These are phyloP conservation scores for Ethmia dodecea DNA, from an alignment of 2,888 invertebrate species.

Conservation along the genomic window DNA sequence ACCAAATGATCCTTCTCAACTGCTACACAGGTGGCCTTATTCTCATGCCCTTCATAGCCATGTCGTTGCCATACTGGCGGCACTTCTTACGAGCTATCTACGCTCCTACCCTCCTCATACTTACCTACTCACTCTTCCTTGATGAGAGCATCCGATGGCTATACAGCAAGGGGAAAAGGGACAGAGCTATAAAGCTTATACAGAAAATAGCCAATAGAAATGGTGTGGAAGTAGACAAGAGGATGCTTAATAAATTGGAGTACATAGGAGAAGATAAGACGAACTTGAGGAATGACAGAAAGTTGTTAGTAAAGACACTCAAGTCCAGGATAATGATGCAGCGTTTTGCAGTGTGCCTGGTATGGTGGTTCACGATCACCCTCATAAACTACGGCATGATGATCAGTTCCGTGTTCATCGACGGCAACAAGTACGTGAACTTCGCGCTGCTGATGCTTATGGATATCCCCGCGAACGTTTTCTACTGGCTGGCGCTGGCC, in stretches of 20 bases:
- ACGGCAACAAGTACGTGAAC: slow-evolving; percentile 65
- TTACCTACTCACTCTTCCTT: slow-evolving; percentile 55
- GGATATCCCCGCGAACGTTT: slow-evolving; percentile 64
- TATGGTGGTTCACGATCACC: slow-evolving; percentile 70
- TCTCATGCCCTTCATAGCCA: slow-evolving; percentile 60
- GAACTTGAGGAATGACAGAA: slow-evolving; percentile 38
- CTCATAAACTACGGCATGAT: slow-evolving; percentile 72
- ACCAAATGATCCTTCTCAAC: slow-evolving; percentile 65
- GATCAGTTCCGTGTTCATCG: slow-evolving; percentile 65
- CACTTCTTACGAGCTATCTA: slow-evolving; percentile 61
- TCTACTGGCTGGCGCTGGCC: slow-evolving; percentile 61
- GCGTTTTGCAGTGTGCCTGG: slow-evolving; percentile 58
- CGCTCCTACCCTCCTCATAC: slow-evolving; percentile 56
- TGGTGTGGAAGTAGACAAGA: slow-evolving; percentile 41
- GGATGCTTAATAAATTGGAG: slow-evolving; percentile 42
- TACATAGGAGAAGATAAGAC: slow-evolving; percentile 45
- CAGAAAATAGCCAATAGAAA: slow-evolving; percentile 59
- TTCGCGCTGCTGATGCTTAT: slow-evolving; percentile 63
- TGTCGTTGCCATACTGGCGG: slow-evolving; percentile 66
- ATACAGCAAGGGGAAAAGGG: slow-evolving; percentile 58
- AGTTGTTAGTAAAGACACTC: slow-evolving; percentile 55
- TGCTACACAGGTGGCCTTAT: slow-evolving; percentile 61
- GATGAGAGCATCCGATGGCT: slow-evolving; percentile 70
- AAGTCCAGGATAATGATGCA: slow-evolving; percentile 61
- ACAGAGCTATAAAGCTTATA: slow-evolving; percentile 46